Evolutionary conservation across 2,888 invertebrate genomes (phyloP), one percentile per base, ranked within the genome.

Genomic region (Eudasyphora cyanicolor): DNA sequence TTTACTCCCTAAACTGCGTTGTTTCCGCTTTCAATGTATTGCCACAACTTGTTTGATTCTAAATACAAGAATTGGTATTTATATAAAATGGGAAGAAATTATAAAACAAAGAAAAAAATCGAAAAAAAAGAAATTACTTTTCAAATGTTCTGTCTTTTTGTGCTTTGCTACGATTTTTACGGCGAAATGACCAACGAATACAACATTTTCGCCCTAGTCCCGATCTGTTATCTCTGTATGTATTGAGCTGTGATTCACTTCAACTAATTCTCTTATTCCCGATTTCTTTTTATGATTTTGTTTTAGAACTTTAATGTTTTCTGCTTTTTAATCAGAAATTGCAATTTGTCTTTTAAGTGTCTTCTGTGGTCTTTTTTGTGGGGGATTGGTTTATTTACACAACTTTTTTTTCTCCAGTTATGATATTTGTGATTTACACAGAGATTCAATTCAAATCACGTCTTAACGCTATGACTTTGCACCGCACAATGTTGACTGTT

Each of bases 361-460:
- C 19, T 21, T 19, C n/a, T n/a, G n/a, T n/a, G n/a, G n/a, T n/a
- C n/a, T n/a, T 21, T 38, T 64, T 38, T 35, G 38, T n/a, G n/a
- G n/a, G n/a, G n/a, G 19, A 12, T 62, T 57, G 27, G 27, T 57
- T 60, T 32, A 17, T 60, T 60, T 27, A 27, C 29, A 60, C 14
- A 12, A 24, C 8, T 60, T 27, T 35, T 35, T 14, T 35, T 64
- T 64, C 38, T 17, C 35, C 17, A 7, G n/a, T 38, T 64, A 38
- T 64, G 57, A 57, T 10, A 69, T 71, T 38, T 54, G 35, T 14
- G 32, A 54, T 54, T 24, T 60, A 57, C 17, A 32, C 32, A 2
- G 19, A 71, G 24, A 77, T 71, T 64, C 5, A 77, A 77, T 70
- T 77, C 77, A 49, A 51, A 77, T 77, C 77, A 77, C 70, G 77